Percentiles rank a stretch among this genome's conserved stretches.
Conservation (phyloP, 2,888 invertebrate species). For the Siphonodentalium dalli region DNA sequence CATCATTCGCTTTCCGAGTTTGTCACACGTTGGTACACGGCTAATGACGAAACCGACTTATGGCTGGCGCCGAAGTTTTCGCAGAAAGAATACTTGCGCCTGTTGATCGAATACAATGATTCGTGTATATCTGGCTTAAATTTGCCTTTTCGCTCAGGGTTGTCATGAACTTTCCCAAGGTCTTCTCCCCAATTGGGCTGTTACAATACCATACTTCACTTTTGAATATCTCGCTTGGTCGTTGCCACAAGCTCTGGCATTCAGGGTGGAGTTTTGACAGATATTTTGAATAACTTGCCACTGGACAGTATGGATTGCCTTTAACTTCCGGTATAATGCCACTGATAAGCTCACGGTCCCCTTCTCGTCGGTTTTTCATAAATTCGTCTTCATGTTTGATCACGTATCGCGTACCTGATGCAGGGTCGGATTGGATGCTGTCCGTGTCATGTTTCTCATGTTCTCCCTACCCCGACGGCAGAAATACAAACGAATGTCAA, state of each 20-base stretch:
- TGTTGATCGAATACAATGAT: constrained; percentile 5
- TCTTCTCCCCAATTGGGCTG: background rate
- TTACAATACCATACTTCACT: constrained; percentile 1
- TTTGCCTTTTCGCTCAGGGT: background rate
- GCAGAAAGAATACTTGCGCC: background rate
- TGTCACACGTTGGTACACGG: too few relatives aligned
- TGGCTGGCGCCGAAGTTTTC: too few relatives aligned
- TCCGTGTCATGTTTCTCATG: constrained; percentile 15
- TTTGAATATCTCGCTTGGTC: background rate
- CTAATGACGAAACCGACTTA: too few relatives aligned
- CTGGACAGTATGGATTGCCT: constrained; percentile 1
- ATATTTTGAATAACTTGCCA: constrained; percentile 4
- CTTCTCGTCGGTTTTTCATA: background rate
- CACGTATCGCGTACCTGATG: background rate
- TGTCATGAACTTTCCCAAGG: background rate
- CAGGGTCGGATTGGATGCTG: constrained; percentile 3
- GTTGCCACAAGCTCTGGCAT: constrained; percentile 7
- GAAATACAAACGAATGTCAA: constrained; percentile 22
- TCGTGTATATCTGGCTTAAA: constrained; percentile 4
- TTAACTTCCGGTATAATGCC: background rate
- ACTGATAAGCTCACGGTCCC: background rate
- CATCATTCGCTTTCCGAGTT: too few relatives aligned
- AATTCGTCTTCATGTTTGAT: background rate
- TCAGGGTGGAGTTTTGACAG: constrained; percentile 4
- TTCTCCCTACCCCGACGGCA: constrained; percentile 15